phyloP scores from a whole-genome alignment of 2,888 invertebrate genomes.

The Pecten maximus region DNA sequence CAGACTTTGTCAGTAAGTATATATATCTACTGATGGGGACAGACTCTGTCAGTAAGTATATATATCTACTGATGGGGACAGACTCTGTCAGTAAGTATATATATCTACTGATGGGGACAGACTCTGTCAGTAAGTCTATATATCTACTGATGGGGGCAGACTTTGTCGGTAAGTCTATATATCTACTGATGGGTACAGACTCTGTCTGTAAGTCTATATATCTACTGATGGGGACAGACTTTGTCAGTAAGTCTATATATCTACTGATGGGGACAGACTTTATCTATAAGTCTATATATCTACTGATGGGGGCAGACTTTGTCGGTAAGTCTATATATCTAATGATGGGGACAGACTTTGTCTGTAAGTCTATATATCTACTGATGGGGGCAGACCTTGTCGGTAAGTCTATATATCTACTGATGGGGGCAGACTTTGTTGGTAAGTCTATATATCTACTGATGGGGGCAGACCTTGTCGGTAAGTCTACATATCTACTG shows the following conservation, averaged over 20 bases:
- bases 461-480: conserved; percentile 88
- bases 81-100: conserved; percentile 80
- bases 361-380: conserved; percentile 97
- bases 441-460: conserved; percentile 84
- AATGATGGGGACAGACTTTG: conserved; percentile 89
- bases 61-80: no score
- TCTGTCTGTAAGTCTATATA: no score
- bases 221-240: conserved; percentile 89
- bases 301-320: conserved; percentile 80
- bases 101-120: conserved; percentile 88
- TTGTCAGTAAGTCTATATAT: conserved; percentile 96
- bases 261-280: conserved; percentile 97
- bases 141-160: conserved; percentile 97
- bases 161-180: conserved; percentile 88
- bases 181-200: no score
- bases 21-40: conserved; percentile 98
- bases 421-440: no score
- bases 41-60: conserved; percentile 89
- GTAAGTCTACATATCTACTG: conserved; percentile 96
- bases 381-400: conserved; percentile 97
- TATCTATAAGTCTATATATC: conserved; percentile 86
- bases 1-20: conserved; percentile 92
- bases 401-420: conserved; percentile 83
- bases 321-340: conserved; percentile 75
- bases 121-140: conserved; percentile 95